Conservation (phyloP, 2,113 vertebrate species). For the Tychaedon coryphoeus region DNA sequence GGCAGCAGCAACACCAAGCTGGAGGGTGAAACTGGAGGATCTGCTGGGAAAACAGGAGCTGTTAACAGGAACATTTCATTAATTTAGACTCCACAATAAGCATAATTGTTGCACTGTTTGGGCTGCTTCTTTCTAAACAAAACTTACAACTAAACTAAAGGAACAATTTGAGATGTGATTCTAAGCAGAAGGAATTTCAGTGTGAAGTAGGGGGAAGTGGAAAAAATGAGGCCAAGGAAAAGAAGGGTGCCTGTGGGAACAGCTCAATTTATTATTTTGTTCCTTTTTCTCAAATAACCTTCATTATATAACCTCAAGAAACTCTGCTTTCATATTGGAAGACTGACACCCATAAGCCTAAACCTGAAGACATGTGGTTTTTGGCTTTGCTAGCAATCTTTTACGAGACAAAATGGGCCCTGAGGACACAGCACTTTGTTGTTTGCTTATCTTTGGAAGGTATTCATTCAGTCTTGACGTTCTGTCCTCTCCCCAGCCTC, state of each 20-base stretch:
- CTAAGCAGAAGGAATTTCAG: background rate
- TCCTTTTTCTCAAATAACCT: background rate
- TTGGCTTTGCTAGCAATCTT: background rate
- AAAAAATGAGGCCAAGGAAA: background rate
- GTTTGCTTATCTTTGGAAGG: background rate
- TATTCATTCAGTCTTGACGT: background rate
- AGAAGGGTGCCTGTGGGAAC: background rate
- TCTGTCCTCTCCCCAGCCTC: background rate
- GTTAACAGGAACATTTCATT: background rate
- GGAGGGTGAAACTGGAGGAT: background rate
- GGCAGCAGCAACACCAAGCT: background rate
- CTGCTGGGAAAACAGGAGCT: background rate
- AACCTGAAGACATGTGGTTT: background rate
- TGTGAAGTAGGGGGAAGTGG: background rate
- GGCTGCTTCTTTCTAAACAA: background rate
- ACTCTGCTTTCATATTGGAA: background rate
- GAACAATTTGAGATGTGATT: background rate
- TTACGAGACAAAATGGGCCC: background rate
- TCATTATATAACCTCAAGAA: background rate
- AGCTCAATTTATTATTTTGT: background rate
- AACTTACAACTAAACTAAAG: background rate
- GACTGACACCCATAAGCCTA: background rate
- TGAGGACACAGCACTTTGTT: background rate
- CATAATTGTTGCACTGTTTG: background rate
- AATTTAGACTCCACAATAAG: background rate